Percentiles rank a stretch among this genome's conserved stretches.
Conservation (phyloP, 2,797 vertebrate species). For the Spondyliosoma cantharus region DNA sequence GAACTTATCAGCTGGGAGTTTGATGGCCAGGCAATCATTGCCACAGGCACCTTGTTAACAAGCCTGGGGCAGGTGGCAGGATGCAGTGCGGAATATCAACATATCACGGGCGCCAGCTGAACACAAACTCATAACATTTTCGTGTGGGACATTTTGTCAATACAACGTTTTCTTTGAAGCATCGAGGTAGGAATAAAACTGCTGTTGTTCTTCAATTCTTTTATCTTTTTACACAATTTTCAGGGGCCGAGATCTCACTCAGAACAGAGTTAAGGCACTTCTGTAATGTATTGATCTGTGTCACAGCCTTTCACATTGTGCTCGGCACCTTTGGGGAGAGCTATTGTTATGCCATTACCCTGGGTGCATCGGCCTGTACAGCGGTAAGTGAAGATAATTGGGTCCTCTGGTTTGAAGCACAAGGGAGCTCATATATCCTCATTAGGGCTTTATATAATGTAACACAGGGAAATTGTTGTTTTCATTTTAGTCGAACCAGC, state of each 20-base stretch:
- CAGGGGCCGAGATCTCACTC: conserved; percentile 20
- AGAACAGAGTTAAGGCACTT: conserved; percentile 14
- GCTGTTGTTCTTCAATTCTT: conserved; percentile 28
- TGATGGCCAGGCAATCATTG: conserved; percentile 80
- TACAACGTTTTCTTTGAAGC: conserved; percentile 41
- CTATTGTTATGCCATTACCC: conserved; percentile 55
- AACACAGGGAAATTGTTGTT: conserved; percentile 52
- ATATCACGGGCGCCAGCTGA: conserved; percentile 19
- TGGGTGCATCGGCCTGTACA: conserved; percentile 30
- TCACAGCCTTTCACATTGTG: conserved; percentile 48
- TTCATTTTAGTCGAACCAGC: conserved; percentile 50
- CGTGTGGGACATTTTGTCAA: conserved; percentile 41
- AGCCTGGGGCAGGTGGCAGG: conserved; percentile 73
- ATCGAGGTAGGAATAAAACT: not conserved
- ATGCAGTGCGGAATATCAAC: conserved; percentile 73
- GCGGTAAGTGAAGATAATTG: conserved; percentile 70
- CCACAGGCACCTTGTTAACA: conserved; percentile 81
- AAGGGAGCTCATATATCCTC: conserved; percentile 68
- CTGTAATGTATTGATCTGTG: conserved; percentile 52
- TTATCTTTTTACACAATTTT: conserved; percentile 53
- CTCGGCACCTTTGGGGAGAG: conserved; percentile 43
- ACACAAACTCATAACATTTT: conserved; percentile 52
- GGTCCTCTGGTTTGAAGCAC: conserved; percentile 54
- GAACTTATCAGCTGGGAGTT: conserved; percentile 79
- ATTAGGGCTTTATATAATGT: conserved; percentile 67